These are phyloP conservation scores for Tautogolabrus adspersus DNA, from an alignment of 2,113 vertebrate genomes.

Conservation along the genomic window DNA sequence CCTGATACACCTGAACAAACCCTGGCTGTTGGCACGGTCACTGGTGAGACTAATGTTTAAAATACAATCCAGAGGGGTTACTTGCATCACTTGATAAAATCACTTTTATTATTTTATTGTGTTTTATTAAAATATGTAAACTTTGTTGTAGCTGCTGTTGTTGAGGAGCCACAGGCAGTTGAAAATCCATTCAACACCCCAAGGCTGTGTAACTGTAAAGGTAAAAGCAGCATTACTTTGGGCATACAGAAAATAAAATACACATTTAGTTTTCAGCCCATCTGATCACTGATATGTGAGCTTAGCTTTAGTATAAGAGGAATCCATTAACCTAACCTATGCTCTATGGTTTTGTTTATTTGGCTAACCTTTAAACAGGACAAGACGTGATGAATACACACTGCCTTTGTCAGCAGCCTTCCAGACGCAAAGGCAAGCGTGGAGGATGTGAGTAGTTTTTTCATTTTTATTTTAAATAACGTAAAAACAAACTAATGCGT, in stretches of 20 bases:
- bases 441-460: conserved; percentile 40
- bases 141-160: conserved; percentile 27
- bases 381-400: not conserved
- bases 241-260: not conserved
- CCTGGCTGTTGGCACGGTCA: not conserved
- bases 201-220: conserved; percentile 15
- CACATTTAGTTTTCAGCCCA: not conserved
- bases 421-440: not conserved
- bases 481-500: not conserved
- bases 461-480: not conserved
- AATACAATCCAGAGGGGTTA: too few species aligned
- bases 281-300: not conserved
- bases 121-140: not conserved
- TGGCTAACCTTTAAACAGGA: conserved; percentile 22
- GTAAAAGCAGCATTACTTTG: conserved; percentile 18
- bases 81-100: not conserved
- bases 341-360: conserved; percentile 6
- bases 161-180: not conserved
- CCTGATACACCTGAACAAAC: conserved; percentile 8
- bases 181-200: not conserved
- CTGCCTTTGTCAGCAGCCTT: conserved; percentile 25
- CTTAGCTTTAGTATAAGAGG: not conserved
- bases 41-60: not conserved
- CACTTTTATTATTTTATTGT: not conserved
- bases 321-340: not conserved